Evolutionary conservation across 2,113 vertebrate genomes (phyloP).

Genomic region (Cranoglanis bouderius): DNA sequence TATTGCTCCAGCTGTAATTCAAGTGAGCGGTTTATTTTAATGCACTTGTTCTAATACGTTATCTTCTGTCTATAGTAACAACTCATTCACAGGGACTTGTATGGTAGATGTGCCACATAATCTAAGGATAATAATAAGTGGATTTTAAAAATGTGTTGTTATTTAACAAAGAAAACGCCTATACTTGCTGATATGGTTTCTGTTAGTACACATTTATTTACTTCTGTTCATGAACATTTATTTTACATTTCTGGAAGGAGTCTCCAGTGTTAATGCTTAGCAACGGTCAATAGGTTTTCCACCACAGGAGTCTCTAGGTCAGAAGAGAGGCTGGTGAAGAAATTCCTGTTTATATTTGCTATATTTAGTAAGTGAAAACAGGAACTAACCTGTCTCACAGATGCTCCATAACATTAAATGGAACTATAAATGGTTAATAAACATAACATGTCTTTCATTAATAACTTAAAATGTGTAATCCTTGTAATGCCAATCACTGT

Average conservation of each 20-base stretch:
- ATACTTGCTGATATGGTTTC: not conserved
- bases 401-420: not conserved
- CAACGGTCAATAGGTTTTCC: not conserved
- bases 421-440: not conserved
- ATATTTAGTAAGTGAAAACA: not conserved
- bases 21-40: not conserved
- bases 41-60: not conserved
- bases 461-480: not conserved
- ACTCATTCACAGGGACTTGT: not conserved
- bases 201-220: not conserved
- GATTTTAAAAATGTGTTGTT: not conserved
- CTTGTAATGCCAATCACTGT: not conserved
- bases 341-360: not conserved
- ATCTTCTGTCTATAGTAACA: not conserved
- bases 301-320: not conserved
- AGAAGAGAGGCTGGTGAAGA: not conserved
- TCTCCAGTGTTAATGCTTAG: not conserved
- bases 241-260: not conserved
- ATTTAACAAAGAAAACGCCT: not conserved
- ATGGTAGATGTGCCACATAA: not conserved
- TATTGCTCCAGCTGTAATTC: not conserved
- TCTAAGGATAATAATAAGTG: not conserved
- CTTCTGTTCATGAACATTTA: not conserved
- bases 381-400: not conserved
- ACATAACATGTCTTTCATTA: not conserved